phyloP scores from a whole-genome alignment of 2,888 invertebrate genomes.

The Zaprionus obscuricornis region DNA sequence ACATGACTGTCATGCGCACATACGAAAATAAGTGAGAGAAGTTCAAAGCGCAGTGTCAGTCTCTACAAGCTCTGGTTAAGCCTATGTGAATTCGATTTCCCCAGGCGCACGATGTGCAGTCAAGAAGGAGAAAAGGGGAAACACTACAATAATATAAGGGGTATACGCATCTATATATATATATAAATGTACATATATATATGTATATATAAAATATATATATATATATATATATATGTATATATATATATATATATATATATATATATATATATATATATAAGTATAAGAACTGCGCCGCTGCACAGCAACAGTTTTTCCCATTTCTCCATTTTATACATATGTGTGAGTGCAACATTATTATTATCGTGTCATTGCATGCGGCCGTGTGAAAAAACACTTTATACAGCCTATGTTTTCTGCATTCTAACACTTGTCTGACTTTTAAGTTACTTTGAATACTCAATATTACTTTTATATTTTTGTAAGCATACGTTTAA shows the following conservation, averaged over 20 bases:
- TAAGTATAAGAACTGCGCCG: constrained; percentile 6
- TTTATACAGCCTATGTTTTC: not conserved
- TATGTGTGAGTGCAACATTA: constrained; percentile 23
- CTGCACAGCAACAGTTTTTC: constrained; percentile 7
- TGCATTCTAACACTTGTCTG: not conserved
- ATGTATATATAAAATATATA: no score
- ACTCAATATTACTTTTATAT: no score
- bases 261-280: no score
- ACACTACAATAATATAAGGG: constrained; percentile 29
- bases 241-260: no score
- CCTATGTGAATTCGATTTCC: constrained; percentile 17
- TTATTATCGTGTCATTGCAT: constrained; percentile 39
- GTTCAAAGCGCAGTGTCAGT: constrained; percentile 8
- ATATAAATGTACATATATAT: no score
- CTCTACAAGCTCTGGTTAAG: not conserved
- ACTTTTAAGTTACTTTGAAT: no score
- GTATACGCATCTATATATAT: not conserved
- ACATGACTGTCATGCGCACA: constrained; percentile 42
- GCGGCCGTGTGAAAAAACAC: constrained; percentile 38
- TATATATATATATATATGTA: no score
- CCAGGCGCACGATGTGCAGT: constrained; percentile 31
- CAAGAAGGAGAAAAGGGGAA: no score
- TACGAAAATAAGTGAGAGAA: constrained; percentile 2
- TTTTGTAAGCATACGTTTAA: no score
- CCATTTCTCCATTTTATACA: constrained; percentile 7